Evolutionary conservation across 2,888 invertebrate genomes (phyloP), one percentile per base, ranked within the genome.

Genomic region (Strigamia maritima): DNA sequence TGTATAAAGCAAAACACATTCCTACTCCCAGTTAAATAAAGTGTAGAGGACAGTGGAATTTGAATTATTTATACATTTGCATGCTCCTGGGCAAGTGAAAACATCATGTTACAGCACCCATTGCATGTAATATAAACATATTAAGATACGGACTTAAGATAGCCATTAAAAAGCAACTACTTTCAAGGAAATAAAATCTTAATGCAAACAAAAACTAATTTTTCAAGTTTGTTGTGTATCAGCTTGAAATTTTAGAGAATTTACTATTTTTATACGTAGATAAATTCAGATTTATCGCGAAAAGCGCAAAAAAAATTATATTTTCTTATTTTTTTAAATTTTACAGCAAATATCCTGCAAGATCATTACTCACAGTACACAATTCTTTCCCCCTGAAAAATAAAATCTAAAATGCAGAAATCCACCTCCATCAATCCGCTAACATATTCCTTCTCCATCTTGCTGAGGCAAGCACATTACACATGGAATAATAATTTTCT

Each of bases 1-100:
- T 65, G 65, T 65, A 65, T 28, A 65, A 65, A 65, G 65, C 65
- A 65, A 65, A 65, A 65, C 65, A 65, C 65, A 65, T 65, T 65
- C 65, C 24, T 14, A 24, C 16, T 60, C 60, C 65, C 28, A 22
- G 26, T 8, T 24, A 49, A 49, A 49, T 26, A 65, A 26, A 26
- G 28, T 7, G 65, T 6, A 49, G 65, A 28, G 26, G 26, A 26
- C 65, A 16, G 24, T 26, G 65, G 65, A 65, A 65, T 65, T 65
- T 65, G 65, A 24, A 65, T 65, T 65, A 65, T 26, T 65, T 65
- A 24, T 24, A 26, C 65, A 65, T 65, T 28, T 65, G 14, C 26
- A 16, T 65, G 65, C 65, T 26, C 65, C 6, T 65, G 24, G 26
- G 8, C 65, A 26, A 26, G 65, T 65, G 65, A 26, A 28, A 65